Evolutionary conservation across 1,140 invertebrate species (phyloP), one percentile per base, ranked within the genome.

Genomic region (Choristoneura fumiferana): DNA sequence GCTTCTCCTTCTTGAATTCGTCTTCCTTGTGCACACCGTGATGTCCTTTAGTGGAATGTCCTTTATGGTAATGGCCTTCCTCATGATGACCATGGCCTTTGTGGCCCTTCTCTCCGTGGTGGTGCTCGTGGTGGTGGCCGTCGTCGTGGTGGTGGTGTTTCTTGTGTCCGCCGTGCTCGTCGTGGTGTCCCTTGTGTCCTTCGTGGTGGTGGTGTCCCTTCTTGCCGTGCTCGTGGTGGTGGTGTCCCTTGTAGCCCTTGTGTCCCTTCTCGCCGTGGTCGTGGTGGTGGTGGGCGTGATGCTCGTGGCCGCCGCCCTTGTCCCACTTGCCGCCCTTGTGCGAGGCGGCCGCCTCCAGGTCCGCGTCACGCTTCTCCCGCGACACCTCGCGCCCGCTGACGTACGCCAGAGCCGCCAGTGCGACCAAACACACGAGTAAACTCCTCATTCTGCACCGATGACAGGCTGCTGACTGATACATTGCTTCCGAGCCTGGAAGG

Each of bases 201-300:
- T 93, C 92, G 72, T 94, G 93, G 39, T 93, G 93, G 66, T 94
- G 92, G 69, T 95, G 93, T 0, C 94, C 94, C 67, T 95, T 93
- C 39, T 92, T 91, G 8, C 92, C 93, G 58, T 94, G 91, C 65
- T 94, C 92, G 63, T 91, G 92, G 61, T 94, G 93, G 65, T 94
- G 93, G 34, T 93, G 88, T 0, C 89, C 89, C 64, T 94, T 92
- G 82, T 94, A 92, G 0, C 84, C 84, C 57, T 87, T 87, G 61
- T 88, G 85, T 10, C 80, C 83, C 59, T 88, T 87, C 18, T 92
- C 91, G 33, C 92, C 92, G 62, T 91, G 91, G 56, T 91, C 88
- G 58, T 87, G 88, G 55, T 86, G 85, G 61, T 90, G 85, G 57
- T 87, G 56, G 22, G 85, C 88, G 14, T 89, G 84, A 37, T 92